Percentiles rank a stretch among this genome's conserved stretches.
Evolutionary conservation across 2,888 invertebrate species (phyloP).

Genomic region (Limnephilus rhombicus): DNA sequence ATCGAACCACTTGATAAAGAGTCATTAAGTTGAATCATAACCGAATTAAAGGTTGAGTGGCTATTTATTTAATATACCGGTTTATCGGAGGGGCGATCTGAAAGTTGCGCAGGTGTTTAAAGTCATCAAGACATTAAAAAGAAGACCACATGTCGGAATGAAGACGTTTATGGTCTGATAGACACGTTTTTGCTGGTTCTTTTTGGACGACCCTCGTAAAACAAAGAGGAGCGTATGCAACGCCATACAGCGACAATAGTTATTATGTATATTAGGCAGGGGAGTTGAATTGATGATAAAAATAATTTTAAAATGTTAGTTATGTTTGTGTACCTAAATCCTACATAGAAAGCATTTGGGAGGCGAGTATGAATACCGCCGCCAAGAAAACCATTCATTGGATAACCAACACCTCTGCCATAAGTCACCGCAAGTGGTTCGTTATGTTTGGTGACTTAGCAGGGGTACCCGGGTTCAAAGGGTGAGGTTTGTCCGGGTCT

Average conservation of each 20-base stretch:
- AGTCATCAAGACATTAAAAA: not conserved
- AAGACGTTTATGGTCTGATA: not conserved
- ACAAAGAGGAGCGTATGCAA: constrained; percentile 23
- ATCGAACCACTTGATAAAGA: not conserved
- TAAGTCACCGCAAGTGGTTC: too few species aligned
- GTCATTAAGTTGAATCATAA: not conserved
- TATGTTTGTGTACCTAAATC: not conserved
- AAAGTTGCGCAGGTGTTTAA: constrained; percentile 6
- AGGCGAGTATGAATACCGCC: too few species aligned
- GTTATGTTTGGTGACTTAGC: too few species aligned
- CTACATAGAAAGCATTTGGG: too few species aligned
- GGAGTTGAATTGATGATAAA: not conserved
- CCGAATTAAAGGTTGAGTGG: not conserved
- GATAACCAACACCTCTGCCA: too few species aligned
- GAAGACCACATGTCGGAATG: not conserved
- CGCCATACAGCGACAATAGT: constrained; percentile 21
- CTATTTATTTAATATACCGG: constrained; percentile 27
- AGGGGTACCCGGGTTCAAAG: too few species aligned
- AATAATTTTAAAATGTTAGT: not conserved
- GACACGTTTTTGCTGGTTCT: not conserved
- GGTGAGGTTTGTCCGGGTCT: too few species aligned
- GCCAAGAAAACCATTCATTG: too few species aligned
- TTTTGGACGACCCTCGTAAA: constrained; percentile 33
- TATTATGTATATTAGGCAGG: constrained; percentile 18
- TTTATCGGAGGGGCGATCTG: constrained; percentile 22